These are phyloP conservation scores for Hippoglossus hippoglossus DNA, from an alignment of 2,797 vertebrate species.

Conservation along the genomic window DNA sequence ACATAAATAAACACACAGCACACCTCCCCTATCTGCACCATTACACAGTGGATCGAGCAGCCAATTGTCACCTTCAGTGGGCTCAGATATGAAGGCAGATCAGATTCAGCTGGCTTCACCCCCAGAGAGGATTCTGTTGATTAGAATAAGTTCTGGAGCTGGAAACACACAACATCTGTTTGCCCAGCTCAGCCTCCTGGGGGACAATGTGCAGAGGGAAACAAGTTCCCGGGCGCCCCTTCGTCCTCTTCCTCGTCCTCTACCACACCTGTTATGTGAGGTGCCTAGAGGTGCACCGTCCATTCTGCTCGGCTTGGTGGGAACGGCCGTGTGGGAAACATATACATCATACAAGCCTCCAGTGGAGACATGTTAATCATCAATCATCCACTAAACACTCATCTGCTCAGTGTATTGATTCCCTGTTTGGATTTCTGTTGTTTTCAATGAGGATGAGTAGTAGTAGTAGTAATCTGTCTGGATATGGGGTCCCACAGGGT, in stretches of 20 bases:
- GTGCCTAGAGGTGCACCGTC: constrained; percentile 1
- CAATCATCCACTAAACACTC: constrained; percentile 39
- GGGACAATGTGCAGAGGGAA: constrained; percentile 51
- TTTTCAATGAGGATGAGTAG: neutral
- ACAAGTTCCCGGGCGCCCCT: constrained; percentile 37
- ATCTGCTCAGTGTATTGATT: constrained; percentile 35
- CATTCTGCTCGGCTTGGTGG: too few species aligned
- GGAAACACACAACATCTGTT: constrained; percentile 71
- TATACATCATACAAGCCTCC: constrained; percentile 12
- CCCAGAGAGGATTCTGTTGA: constrained; percentile 71
- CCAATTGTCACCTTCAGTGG: constrained; percentile 59
- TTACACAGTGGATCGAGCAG: constrained; percentile 71
- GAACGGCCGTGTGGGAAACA: constrained; percentile 21
- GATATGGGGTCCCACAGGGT: too few species aligned
- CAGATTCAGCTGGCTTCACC: constrained; percentile 62
- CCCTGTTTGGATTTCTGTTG: constrained; percentile 2
- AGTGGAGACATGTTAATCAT: constrained; percentile 50
- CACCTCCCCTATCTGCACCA: constrained; percentile 54
- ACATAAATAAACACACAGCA: constrained; percentile 3
- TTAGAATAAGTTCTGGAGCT: constrained; percentile 66
- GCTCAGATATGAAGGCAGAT: constrained; percentile 61
- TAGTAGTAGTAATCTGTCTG: neutral
- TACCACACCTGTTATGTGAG: constrained; percentile 50
- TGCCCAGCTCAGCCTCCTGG: constrained; percentile 49
- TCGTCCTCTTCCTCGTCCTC: constrained; percentile 38